Evolutionary conservation across 1,140 invertebrate genomes (phyloP).

Genomic region (Saccostrea echinata): DNA sequence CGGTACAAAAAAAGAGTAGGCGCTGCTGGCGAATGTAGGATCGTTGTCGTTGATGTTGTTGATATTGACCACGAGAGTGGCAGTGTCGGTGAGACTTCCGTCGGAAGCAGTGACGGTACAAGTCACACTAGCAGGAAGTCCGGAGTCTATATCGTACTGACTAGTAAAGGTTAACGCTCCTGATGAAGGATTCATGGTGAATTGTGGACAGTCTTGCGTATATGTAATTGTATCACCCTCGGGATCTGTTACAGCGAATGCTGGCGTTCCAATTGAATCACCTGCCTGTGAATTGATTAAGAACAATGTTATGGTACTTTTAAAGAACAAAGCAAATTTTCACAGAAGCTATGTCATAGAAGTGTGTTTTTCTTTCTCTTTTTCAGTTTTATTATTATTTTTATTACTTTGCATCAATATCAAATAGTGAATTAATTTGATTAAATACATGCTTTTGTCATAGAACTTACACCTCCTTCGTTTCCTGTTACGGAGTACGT

Average conservation of each 20-base stretch:
- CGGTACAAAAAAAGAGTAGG: slow-evolving; percentile 32
- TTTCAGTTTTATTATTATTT: too few relatives aligned
- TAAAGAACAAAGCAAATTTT: too few relatives aligned
- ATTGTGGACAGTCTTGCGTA: slow-evolving; percentile 41
- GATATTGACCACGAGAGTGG: slow-evolving; percentile 48
- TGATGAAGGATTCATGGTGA: slow-evolving; percentile 12
- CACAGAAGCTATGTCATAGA: too few relatives aligned
- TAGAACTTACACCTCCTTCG: neutral
- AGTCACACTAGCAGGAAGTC: slow-evolving; percentile 8
- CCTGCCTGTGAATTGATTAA: slow-evolving; percentile 46
- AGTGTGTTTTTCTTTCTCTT: too few relatives aligned
- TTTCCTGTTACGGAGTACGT: neutral
- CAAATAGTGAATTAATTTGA: too few relatives aligned
- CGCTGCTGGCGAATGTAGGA: slow-evolving; percentile 37
- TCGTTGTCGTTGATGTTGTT: slow-evolving; percentile 61
- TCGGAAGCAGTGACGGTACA: slow-evolving; percentile 56
- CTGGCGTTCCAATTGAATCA: slow-evolving; percentile 42
- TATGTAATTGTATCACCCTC: slow-evolving; percentile 54
- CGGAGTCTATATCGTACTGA: slow-evolving; percentile 52
- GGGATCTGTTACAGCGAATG: slow-evolving; percentile 44
- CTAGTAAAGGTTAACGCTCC: neutral
- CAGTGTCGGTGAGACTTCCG: slow-evolving; percentile 47
- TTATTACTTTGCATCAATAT: too few relatives aligned
- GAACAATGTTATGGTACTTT: too few relatives aligned
- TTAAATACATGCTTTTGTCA: too few relatives aligned